Conservation (phyloP, 2,888 invertebrate genomes). For the Lydus trimaculatus region DNA sequence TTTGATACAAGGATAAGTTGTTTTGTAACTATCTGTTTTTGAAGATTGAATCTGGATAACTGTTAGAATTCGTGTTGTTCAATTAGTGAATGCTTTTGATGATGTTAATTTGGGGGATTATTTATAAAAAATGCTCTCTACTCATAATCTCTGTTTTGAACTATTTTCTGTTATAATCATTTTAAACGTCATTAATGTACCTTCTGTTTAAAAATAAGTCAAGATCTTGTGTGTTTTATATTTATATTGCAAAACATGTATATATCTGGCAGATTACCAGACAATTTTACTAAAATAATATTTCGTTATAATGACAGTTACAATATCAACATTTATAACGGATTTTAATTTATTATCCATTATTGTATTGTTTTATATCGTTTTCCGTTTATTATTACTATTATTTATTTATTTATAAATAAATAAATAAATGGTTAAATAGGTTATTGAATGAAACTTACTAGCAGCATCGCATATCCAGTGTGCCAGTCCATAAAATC, state of each 20-base stretch:
- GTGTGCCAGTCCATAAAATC: conserved; percentile 66
- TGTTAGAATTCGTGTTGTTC: no score
- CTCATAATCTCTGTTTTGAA: background rate
- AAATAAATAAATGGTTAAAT: background rate
- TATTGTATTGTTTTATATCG: background rate
- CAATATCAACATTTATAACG: conserved; percentile 1
- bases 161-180: conserved; percentile 11
- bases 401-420: background rate
- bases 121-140: background rate
- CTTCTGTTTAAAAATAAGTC: conserved; percentile 17
- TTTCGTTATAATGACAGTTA: conserved; percentile 18
- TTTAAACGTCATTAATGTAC: conserved; percentile 15
- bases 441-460: conserved; percentile 58
- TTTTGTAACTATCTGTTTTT: background rate
- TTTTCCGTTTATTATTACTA: background rate
- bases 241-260: conserved; percentile 17
- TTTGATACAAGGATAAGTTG: background rate
- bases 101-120: background rate
- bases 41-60: no score
- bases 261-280: conserved; percentile 17
- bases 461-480: conserved; percentile 74
- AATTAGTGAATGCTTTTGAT: background rate
- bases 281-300: conserved; percentile 22
- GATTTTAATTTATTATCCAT: background rate
- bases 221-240: conserved; percentile 22